Percentiles rank a stretch among this genome's conserved stretches.
These are phyloP conservation scores for Hemiscyllium ocellatum DNA, from an alignment of 2,113 vertebrate species.

Conservation along the genomic window DNA sequence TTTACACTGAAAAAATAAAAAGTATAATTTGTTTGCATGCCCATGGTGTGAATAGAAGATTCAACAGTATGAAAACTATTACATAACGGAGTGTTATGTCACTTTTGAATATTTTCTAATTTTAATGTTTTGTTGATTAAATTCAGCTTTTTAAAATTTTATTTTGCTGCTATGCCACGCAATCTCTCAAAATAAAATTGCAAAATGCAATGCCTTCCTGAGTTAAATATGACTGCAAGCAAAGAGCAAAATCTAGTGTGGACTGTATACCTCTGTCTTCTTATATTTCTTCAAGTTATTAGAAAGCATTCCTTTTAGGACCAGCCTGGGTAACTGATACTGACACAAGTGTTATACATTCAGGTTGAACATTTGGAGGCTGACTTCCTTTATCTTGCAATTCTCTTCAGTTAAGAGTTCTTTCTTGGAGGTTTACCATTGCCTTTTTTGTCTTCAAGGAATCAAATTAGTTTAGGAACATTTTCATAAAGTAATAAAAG, in stretches of 20 bases:
- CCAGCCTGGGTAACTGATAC: not conserved
- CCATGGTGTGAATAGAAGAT: not conserved
- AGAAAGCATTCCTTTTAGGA: not conserved
- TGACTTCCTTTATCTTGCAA: not conserved
- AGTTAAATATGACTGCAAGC: not conserved
- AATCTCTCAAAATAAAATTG: not conserved
- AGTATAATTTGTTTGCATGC: not conserved
- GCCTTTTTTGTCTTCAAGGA: not conserved
- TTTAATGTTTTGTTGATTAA: not conserved
- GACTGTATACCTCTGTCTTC: not conserved
- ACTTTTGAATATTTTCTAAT: not conserved
- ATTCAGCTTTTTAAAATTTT: not conserved
- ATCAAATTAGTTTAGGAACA: not conserved
- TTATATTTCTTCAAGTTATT: not conserved
- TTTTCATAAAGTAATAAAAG: not conserved
- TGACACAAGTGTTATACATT: not conserved
- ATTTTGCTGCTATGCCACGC: not conserved
- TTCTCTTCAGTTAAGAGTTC: not conserved
- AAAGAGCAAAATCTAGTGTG: not conserved
- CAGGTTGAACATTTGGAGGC: not conserved
- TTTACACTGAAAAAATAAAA: not conserved
- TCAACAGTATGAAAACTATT: not conserved
- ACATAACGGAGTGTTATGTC: not conserved
- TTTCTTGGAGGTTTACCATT: not conserved
- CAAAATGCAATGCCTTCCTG: not conserved